These are phyloP conservation scores for Caenorhabditis imperialis DNA, from an alignment of 2,888 invertebrate genomes.

Conservation along the genomic window DNA sequence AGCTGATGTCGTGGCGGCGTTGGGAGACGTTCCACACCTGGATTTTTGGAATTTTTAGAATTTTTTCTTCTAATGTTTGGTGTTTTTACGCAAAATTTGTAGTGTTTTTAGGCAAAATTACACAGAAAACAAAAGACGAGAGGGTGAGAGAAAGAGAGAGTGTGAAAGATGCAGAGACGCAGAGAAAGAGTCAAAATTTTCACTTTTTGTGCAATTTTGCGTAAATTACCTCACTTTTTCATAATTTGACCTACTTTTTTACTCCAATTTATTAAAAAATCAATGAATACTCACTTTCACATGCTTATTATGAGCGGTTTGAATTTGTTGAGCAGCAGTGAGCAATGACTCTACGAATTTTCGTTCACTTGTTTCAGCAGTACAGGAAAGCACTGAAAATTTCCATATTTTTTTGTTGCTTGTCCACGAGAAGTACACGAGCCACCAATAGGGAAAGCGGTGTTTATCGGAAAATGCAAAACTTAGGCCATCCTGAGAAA, in stretches of 20 bases:
- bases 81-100: too few relatives aligned
- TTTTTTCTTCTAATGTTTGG: too few relatives aligned
- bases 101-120: too few relatives aligned
- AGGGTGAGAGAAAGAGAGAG: not conserved
- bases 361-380: conserved; percentile 48
- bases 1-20: conserved; percentile 83
- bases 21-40: conserved; percentile 91
- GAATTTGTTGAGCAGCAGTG: conserved; percentile 80
- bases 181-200: too few relatives aligned
- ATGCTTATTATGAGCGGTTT: conserved; percentile 39
- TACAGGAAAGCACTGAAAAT: conserved; percentile 48
- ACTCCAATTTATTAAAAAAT: too few relatives aligned
- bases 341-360: conserved; percentile 54
- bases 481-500: too few relatives aligned
- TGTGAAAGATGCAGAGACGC: too few relatives aligned
- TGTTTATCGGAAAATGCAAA: too few relatives aligned
- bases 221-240: too few relatives aligned
- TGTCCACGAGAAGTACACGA: too few relatives aligned
- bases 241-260: not conserved
- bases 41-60: conserved; percentile 61
- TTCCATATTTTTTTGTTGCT: not conserved
- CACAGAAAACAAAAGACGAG: not conserved
- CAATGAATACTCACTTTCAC: conserved; percentile 25
- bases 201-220: too few relatives aligned
- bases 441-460: too few relatives aligned